Percentiles rank a stretch among this genome's conserved stretches.
Evolutionary conservation across 2,113 vertebrate species (phyloP).

Genomic region (Siphamia tubifer): DNA sequence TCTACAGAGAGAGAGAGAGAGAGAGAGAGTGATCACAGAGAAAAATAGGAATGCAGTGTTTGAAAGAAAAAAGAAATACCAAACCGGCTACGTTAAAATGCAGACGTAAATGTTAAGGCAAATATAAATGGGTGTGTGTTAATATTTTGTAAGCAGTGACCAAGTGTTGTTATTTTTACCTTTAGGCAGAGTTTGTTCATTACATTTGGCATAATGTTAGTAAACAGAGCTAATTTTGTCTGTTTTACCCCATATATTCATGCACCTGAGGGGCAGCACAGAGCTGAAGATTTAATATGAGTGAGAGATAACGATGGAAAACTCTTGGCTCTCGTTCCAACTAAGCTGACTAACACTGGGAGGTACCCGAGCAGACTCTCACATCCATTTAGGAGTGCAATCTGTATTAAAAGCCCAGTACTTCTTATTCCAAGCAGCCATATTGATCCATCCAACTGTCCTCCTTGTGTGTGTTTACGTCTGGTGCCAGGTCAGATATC

Average conservation of each 20-base stretch:
- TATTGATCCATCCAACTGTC: conserved; percentile 62
- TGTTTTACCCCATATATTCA: conserved; percentile 22
- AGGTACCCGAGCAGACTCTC: conserved; percentile 52
- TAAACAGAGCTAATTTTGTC: conserved; percentile 38
- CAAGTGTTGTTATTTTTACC: not conserved
- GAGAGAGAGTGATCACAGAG: conserved; percentile 2
- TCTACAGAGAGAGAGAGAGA: not conserved
- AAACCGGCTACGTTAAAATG: not conserved
- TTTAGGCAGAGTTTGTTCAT: conserved; percentile 21
- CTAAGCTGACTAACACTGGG: conserved; percentile 40
- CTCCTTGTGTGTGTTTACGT: conserved; percentile 36
- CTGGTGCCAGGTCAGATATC: conserved; percentile 61
- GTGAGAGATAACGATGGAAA: conserved; percentile 39
- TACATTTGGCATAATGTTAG: conserved; percentile 15
- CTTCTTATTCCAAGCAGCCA: conserved; percentile 52
- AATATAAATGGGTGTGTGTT: not conserved
- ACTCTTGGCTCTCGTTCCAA: conserved; percentile 28
- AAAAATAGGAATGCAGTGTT: not conserved
- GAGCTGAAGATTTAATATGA: conserved; percentile 45
- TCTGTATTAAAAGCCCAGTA: conserved; percentile 59
- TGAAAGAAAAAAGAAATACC: not conserved
- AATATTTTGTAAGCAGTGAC: conserved; percentile 7
- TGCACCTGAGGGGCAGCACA: not conserved
- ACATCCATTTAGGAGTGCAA: conserved; percentile 65
- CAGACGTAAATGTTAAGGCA: not conserved